Evolutionary conservation across 53 echinoderm and acorn worm genomes (phyloP), one percentile per base, ranked within the genome.

Genomic region (Glandiceps talaboti): DNA sequence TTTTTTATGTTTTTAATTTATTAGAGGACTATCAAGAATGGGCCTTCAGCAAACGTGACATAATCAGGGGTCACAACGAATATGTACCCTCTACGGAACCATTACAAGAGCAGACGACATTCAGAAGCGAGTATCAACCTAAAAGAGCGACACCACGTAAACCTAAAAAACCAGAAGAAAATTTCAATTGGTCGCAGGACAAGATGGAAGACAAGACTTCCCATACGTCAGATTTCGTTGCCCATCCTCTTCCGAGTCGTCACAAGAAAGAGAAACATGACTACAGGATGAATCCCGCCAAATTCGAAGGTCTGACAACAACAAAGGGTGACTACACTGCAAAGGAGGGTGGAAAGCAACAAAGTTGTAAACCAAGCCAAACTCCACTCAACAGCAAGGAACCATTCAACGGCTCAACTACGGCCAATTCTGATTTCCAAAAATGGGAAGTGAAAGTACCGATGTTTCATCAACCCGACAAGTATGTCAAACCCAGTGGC

Each of bases 11-110:
- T n/a, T n/a, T n/a, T n/a, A n/a, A n/a, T n/a, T n/a, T n/a, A n/a
- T n/a, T n/a, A 99, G 99, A 91, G 86, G 99, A 99, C 84, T 99
- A 88, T 84, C 91, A 93, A 12, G 89, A 86, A 86, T 99, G 99
- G 99, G 87, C 83, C 75, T 81, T 99, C 0, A 89, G 93, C 0
- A 30, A 82, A 27, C 91, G 87, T 79, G 99, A 94, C n/a, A 76
- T 77, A 14, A 76, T 77, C 31, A 91, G 84, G 73, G 86, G 73
- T 27, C 89, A 87, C 74, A 85, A 87, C 79, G 79, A 82, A 20
- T 99, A 99, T 45, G 73, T 99, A 1, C 93, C 99, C 25, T 90
- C 99, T 14, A 84, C 76, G 30, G 93, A 93, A 25, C 80, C 99
- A 0, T 94, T 99, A 75, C 91, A 99, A 73, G 93, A 93, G 33